Base-by-base conservation (phyloP, 1,140 invertebrate species). In the Xylocopa sonorina region DNA sequence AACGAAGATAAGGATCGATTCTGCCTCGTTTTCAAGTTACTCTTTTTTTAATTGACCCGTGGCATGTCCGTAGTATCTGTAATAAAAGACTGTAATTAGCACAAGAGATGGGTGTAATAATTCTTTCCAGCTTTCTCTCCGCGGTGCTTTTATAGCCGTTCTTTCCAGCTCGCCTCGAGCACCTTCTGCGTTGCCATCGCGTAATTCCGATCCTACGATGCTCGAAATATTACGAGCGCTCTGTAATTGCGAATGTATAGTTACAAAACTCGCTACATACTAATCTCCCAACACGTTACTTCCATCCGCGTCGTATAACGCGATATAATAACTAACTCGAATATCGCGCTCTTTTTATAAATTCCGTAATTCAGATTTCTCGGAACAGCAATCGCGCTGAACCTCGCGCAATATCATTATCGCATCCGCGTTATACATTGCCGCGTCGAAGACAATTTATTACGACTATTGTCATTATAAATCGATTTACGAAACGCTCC, bases 21-120 rank as follows among this genome's bases (percentile, higher is more conserved):
- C 16, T 16, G 9, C 7, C 27, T 64, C 24, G 9, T 43, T 16
- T 64, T 1, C 38, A 18, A 41, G 2, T 43, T 16, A 27, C 57
- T 34, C 5, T 43, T 14, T 63, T 14, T 60, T 64, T 21, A 16
- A 16, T 5, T 64, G 27, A 1, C 9, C 18, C 3, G 12, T 14
- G 21, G 38, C 16, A 48, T n/a, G n/a, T 48, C 46, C 3, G 3
- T 41, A 6, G 1, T n/a, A 10, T 24, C 38, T 18, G 62, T 27
- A 43, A 64, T 27, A 27, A 27, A 21, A 64, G 38, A 18, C 60
- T 41, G 60, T 5, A 41, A 43, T 63, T 63, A 43, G 18, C 60
- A n/a, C 38, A 43, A 43, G 38, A 9, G 27, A 63, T 63, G 6
- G 34, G 34, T 63, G 24, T 63, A 63, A 63, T 63, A n/a, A 38